phyloP scores from a whole-genome alignment of 2,888 invertebrate species.

The Pseudococcus jackbeardsleyi region DNA sequence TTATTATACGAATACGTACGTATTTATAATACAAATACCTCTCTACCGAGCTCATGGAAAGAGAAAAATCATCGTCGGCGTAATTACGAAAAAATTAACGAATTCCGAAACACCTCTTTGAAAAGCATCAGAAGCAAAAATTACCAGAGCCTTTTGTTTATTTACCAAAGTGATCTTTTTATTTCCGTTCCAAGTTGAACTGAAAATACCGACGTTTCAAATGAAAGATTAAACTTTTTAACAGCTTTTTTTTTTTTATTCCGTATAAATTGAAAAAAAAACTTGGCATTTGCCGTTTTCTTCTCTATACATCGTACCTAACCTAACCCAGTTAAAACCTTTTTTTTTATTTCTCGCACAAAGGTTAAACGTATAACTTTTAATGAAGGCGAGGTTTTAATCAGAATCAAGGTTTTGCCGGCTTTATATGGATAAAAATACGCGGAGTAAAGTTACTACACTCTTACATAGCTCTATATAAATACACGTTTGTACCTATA shows the following conservation, averaged over 20 bases:
- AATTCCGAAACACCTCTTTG: constrained; percentile 35
- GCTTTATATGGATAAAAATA: not conserved
- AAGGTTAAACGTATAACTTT: constrained; percentile 30
- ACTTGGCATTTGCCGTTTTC: not conserved
- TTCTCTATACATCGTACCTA: constrained; percentile 1
- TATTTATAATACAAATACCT: constrained; percentile 15
- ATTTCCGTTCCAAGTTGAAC: constrained; percentile 25
- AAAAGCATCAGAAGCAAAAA: constrained; percentile 17
- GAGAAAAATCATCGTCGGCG: not conserved
- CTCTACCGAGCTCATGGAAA: not conserved
- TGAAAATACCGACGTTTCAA: constrained; percentile 24
- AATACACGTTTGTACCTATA: not conserved
- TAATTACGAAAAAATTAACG: constrained; percentile 49
- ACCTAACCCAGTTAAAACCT: constrained; percentile 9
- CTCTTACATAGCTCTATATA: not conserved
- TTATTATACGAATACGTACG: not conserved
- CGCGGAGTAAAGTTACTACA: not conserved
- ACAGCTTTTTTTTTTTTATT: constrained; percentile 33
- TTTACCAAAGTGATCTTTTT: constrained; percentile 21
- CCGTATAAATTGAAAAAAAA: constrained; percentile 50
- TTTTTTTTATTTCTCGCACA: not conserved
- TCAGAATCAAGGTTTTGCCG: not conserved
- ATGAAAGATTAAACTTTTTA: constrained; percentile 40
- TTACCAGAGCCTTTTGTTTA: constrained; percentile 24
- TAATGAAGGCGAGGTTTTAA: constrained; percentile 34